phyloP scores from a whole-genome alignment of 2,888 invertebrate species.

The Oscheius onirici region DNA sequence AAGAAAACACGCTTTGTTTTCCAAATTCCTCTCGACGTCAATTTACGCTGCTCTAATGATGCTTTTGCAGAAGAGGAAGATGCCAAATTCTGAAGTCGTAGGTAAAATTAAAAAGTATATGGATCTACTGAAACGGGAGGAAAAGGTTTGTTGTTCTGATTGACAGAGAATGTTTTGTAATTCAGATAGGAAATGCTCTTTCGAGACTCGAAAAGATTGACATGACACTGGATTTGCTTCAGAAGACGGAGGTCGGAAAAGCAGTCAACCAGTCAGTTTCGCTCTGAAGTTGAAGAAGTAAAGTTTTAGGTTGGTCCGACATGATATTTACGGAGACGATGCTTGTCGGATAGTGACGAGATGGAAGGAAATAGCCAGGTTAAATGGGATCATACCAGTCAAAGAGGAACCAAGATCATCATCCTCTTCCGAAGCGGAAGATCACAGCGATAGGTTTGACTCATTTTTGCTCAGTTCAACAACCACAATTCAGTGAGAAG shows the following conservation, averaged over 20 bases:
- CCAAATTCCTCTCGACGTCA: no score
- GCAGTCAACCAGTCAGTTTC: slow-evolving; percentile 29
- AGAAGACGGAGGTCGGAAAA: slow-evolving; percentile 30
- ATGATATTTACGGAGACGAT: slow-evolving; percentile 28
- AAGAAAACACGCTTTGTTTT: no score
- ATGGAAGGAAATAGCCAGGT: slow-evolving; percentile 33
- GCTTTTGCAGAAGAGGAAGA: neutral
- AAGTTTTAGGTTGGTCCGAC: slow-evolving; percentile 10
- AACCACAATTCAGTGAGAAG: neutral
- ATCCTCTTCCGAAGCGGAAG: neutral
- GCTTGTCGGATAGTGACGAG: slow-evolving; percentile 24
- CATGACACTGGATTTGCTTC: slow-evolving; percentile 34
- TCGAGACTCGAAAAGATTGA: slow-evolving; percentile 28
- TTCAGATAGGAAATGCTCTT: slow-evolving; percentile 32
- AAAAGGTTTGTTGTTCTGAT: slow-evolving; percentile 30
- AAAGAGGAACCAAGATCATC: neutral
- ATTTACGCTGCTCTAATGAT: no score
- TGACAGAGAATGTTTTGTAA: neutral
- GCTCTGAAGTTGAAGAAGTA: neutral
- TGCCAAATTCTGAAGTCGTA: slow-evolving; percentile 22
- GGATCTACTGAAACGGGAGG: slow-evolving; percentile 33
- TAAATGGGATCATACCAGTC: slow-evolving; percentile 27
- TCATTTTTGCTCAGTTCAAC: no score
- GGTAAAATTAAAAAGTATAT: slow-evolving; percentile 44
- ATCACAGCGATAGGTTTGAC: neutral